Percentiles rank a stretch among this genome's conserved stretches.
Conservation (phyloP, 2,113 vertebrate genomes). For the Anolis sagrei region DNA sequence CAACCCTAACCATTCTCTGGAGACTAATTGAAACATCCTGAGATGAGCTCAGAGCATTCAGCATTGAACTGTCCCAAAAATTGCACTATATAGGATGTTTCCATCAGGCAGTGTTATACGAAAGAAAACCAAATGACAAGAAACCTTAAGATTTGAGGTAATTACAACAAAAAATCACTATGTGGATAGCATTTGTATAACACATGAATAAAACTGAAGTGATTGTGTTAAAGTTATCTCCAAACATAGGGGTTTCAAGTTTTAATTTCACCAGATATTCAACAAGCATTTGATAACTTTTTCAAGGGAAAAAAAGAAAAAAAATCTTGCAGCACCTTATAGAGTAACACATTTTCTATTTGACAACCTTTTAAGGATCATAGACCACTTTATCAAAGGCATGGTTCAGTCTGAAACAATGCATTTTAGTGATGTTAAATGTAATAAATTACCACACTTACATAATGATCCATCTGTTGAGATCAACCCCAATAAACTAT, state of each 20-base stretch:
- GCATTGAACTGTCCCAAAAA: slow-evolving; percentile 41
- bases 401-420: background rate
- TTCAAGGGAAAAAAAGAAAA: background rate
- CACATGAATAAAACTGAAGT: slow-evolving; percentile 22
- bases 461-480: background rate
- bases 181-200: slow-evolving; percentile 44
- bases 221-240: background rate
- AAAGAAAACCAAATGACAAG: slow-evolving; percentile 28
- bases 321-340: too few relatives aligned
- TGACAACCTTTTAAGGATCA: too few relatives aligned
- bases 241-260: background rate
- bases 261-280: slow-evolving; percentile 27
- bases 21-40: slow-evolving; percentile 43
- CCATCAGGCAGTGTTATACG: background rate
- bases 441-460: background rate
- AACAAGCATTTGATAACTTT: background rate
- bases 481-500: background rate
- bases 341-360: too few relatives aligned
- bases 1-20: slow-evolving; percentile 49
- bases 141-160: background rate
- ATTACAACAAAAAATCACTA: slow-evolving; percentile 10
- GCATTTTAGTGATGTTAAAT: background rate
- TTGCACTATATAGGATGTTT: slow-evolving; percentile 33
- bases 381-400: background rate
- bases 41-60: slow-evolving; percentile 60